Evolutionary conservation across 1,140 invertebrate genomes (phyloP).

Genomic region (Acromyrmex heyeri): DNA sequence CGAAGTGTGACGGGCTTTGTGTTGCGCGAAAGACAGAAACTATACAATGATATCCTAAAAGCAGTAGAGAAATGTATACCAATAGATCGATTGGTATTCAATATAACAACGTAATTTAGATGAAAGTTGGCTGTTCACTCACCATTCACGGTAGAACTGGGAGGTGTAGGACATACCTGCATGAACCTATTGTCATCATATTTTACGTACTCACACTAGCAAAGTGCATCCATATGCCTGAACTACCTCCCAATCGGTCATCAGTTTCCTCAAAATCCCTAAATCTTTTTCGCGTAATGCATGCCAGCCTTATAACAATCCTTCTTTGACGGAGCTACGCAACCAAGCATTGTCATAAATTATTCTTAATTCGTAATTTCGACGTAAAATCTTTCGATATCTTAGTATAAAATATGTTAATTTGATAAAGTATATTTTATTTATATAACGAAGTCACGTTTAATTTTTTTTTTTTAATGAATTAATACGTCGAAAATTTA

Average conservation of each 20-base stretch:
- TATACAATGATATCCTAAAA: slow-evolving; percentile 63
- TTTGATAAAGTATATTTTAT: slow-evolving; percentile 4
- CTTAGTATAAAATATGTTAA: not conserved
- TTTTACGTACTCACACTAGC: slow-evolving; percentile 37
- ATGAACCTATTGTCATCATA: slow-evolving; percentile 58
- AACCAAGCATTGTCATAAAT: not conserved
- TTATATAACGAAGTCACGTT: not conserved
- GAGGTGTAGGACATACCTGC: slow-evolving; percentile 78
- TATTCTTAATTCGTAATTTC: not conserved
- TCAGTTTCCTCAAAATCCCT: slow-evolving; percentile 1
- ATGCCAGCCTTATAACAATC: slow-evolving; percentile 66
- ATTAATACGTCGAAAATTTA: not conserved
- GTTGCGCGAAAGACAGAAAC: slow-evolving; percentile 71
- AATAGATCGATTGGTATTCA: slow-evolving; percentile 70
- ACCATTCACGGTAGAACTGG: slow-evolving; percentile 66
- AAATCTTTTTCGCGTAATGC: slow-evolving; percentile 64
- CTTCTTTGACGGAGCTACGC: slow-evolving; percentile 66
- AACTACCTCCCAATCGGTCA: not conserved
- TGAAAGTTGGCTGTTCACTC: slow-evolving; percentile 64
- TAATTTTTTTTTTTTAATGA: not conserved
- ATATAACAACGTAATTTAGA: slow-evolving; percentile 68
- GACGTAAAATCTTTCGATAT: not conserved
- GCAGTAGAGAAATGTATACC: slow-evolving; percentile 67
- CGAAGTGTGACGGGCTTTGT: slow-evolving; percentile 78
- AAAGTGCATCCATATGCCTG: slow-evolving; percentile 43